phyloP scores from a whole-genome alignment of 1,140 invertebrate species.

The Drosophila ogumai region DNA sequence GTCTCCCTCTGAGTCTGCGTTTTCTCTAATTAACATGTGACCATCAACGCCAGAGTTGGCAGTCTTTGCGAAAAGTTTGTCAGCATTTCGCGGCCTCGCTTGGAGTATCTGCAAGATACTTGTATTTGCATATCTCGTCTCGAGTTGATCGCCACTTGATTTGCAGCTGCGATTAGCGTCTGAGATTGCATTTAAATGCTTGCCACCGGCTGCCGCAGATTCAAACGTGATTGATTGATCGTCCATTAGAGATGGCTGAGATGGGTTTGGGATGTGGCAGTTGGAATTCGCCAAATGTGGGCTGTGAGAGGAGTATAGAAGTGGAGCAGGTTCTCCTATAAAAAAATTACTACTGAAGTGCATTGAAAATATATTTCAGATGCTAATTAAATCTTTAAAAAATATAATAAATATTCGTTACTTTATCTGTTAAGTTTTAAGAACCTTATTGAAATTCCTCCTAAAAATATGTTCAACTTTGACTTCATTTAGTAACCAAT shows the following conservation, averaged over 20 bases:
- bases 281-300: slow-evolving; percentile 12
- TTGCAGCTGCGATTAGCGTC: slow-evolving; percentile 67
- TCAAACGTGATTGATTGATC: slow-evolving; percentile 67
- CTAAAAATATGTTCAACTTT: background rate
- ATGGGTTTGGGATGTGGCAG: slow-evolving; percentile 15
- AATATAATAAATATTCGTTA: background rate
- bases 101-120: slow-evolving; percentile 21
- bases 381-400: background rate
- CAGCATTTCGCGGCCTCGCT: background rate
- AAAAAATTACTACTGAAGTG: too few species aligned
- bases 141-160: slow-evolving; percentile 63
- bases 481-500: background rate
- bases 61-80: slow-evolving; percentile 15
- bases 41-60: slow-evolving; percentile 24
- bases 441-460: background rate
- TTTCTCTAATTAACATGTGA: slow-evolving; percentile 49
- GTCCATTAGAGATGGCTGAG: slow-evolving; percentile 38
- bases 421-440: background rate
- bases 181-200: slow-evolving; percentile 77
- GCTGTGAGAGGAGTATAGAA: background rate
- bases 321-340: slow-evolving; percentile 4
- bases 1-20: slow-evolving; percentile 17
- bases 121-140: slow-evolving; percentile 58
- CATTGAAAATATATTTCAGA: background rate
- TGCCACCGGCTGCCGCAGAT: slow-evolving; percentile 60